phyloP scores from a whole-genome alignment of 2,888 invertebrate genomes.

The Cenopis cana region DNA sequence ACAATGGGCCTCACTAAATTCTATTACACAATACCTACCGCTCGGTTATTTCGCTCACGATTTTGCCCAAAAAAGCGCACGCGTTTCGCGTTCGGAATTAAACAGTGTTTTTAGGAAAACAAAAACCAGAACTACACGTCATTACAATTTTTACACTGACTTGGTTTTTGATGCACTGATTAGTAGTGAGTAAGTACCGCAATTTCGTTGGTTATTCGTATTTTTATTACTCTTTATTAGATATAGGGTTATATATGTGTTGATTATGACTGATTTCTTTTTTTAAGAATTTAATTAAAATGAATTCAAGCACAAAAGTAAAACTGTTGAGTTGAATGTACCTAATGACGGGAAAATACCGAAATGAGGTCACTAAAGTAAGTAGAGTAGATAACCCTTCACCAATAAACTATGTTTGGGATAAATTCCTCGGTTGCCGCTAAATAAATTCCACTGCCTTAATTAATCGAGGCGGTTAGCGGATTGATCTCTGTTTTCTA shows the following conservation, averaged over 20 bases:
- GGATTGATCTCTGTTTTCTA: conserved; percentile 35
- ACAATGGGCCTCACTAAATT: conserved; percentile 80
- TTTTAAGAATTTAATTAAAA: not conserved
- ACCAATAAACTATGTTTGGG: conserved; percentile 34
- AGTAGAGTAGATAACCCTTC: conserved; percentile 17
- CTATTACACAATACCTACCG: conserved; percentile 73
- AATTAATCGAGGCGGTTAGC: conserved; percentile 40
- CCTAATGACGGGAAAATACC: conserved; percentile 21
- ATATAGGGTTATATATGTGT: not conserved
- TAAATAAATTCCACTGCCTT: conserved; percentile 34
- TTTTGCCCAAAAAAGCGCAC: conserved; percentile 63
- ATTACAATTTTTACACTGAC: not conserved
- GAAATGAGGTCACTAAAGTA: conserved; percentile 12
- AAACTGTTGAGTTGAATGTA: not conserved
- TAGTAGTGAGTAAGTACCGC: not conserved
- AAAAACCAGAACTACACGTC: not conserved
- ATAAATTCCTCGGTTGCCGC: conserved; percentile 29
- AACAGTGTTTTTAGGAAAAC: conserved; percentile 28
- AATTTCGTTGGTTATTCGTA: not conserved
- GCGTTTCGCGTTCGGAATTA: conserved; percentile 45
- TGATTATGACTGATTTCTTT: not conserved
- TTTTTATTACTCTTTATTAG: not conserved
- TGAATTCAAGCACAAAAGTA: not conserved
- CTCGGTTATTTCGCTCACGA: conserved; percentile 74
- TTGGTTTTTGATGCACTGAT: not conserved